Percentiles rank a stretch among this genome's conserved stretches.
Conservation (phyloP, 2,113 vertebrate genomes). For the Desmodus rotundus region DNA sequence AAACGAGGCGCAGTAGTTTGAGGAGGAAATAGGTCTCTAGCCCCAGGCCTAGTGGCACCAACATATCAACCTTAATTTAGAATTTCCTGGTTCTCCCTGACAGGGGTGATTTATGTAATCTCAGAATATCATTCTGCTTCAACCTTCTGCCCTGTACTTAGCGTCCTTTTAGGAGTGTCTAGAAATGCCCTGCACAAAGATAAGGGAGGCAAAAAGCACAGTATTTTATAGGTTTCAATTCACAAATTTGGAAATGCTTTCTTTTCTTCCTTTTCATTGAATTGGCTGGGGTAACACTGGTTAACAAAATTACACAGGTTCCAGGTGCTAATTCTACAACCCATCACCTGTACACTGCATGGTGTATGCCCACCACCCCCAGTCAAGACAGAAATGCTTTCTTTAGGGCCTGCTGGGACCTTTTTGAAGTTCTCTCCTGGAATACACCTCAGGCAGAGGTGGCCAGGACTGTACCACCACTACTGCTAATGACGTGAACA, state of each 20-base stretch:
- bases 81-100: conserved; percentile 2
- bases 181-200: background rate
- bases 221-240: background rate
- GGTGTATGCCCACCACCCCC: no score
- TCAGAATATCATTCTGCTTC: background rate
- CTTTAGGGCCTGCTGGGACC: background rate
- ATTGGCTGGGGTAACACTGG: no score
- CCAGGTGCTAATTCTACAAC: no score
- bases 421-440: background rate
- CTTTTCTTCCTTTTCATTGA: background rate
- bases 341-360: no score
- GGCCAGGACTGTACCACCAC: background rate
- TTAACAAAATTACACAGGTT: no score
- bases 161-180: background rate
- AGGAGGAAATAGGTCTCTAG: background rate
- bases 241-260: background rate
- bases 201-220: background rate
- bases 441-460: background rate
- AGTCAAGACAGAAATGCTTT: background rate
- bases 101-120: background rate
- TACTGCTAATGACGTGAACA: background rate
- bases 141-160: background rate
- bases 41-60: background rate
- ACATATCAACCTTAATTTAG: background rate
- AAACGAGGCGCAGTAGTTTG: background rate